These are phyloP conservation scores for Zosterops japonicus DNA, from an alignment of 2,113 vertebrate genomes.

Conservation along the genomic window DNA sequence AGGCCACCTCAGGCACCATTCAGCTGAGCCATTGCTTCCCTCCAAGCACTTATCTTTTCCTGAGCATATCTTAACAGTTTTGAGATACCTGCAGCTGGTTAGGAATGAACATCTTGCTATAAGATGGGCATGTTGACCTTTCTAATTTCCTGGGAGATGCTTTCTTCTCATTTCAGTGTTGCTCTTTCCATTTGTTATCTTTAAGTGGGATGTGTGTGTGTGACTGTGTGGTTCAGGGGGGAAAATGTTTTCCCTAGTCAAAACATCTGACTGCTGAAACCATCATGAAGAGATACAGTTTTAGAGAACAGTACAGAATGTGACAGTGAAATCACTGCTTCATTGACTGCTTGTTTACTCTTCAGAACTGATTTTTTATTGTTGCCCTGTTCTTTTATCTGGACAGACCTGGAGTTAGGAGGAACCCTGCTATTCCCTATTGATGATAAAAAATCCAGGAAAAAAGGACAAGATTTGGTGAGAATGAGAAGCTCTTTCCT, in stretches of 20 bases:
- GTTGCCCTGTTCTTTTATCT: conserved; percentile 13
- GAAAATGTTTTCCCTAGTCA: not conserved
- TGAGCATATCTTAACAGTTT: not conserved
- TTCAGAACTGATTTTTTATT: not conserved
- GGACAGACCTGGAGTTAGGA: conserved; percentile 86
- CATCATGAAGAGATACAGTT: not conserved
- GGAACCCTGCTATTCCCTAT: conserved; percentile 87
- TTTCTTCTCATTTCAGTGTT: not conserved
- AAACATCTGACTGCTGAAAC: not conserved
- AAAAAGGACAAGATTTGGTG: conserved; percentile 84
- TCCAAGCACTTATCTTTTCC: not conserved
- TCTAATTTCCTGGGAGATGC: not conserved
- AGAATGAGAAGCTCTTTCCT: conserved; percentile 35
- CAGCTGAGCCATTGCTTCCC: not conserved
- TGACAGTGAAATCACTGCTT: not conserved
- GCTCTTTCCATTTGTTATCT: not conserved
- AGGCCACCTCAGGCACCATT: not conserved
- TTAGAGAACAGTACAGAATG: not conserved
- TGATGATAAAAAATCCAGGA: conserved; percentile 87
- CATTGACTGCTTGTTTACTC: not conserved
- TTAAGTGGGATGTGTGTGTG: not conserved
- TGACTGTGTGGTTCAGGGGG: not conserved
- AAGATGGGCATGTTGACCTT: not conserved
- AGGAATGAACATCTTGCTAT: not conserved
- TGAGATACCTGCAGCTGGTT: not conserved